Percentiles rank a stretch among this genome's conserved stretches.
Evolutionary conservation across 2,797 vertebrate species (phyloP).

Genomic region (Mus caroli): DNA sequence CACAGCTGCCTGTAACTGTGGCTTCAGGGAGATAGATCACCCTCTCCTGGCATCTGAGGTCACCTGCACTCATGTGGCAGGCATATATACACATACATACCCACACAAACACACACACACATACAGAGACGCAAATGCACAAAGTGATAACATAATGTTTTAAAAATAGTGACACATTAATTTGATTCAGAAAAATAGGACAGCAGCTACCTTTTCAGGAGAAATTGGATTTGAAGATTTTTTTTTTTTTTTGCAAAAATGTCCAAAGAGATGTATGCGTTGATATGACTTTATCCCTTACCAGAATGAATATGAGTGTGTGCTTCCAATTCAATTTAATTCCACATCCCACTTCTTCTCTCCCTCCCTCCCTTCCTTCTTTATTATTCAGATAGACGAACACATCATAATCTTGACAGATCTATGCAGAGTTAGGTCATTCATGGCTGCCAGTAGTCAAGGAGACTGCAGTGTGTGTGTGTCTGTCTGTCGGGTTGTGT

Average conservation of each 20-base stretch:
- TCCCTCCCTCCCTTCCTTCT: not conserved
- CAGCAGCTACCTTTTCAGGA: conserved; percentile 51
- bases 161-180: conserved; percentile 57
- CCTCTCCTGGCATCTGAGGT: not conserved
- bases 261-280: not conserved
- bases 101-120: fast-evolving
- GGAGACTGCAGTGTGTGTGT: not conserved
- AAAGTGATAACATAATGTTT: conserved; percentile 64
- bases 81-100: too few relatives aligned
- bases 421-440: conserved; percentile 1
- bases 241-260: not conserved
- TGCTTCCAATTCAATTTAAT: conserved; percentile 17
- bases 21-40: not conserved
- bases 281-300: conserved; percentile 22
- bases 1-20: not conserved
- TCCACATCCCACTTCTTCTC: not conserved
- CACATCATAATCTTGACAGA: conserved; percentile 44
- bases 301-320: not conserved
- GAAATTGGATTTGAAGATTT: conserved; percentile 28
- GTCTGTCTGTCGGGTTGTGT: not conserved
- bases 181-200: conserved; percentile 63
- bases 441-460: conserved; percentile 38
- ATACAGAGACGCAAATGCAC: not conserved
- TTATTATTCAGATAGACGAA: conserved; percentile 14
- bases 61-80: not conserved